phyloP scores from a whole-genome alignment of 2,888 invertebrate species.

The Tromatobia lineatoria region DNA sequence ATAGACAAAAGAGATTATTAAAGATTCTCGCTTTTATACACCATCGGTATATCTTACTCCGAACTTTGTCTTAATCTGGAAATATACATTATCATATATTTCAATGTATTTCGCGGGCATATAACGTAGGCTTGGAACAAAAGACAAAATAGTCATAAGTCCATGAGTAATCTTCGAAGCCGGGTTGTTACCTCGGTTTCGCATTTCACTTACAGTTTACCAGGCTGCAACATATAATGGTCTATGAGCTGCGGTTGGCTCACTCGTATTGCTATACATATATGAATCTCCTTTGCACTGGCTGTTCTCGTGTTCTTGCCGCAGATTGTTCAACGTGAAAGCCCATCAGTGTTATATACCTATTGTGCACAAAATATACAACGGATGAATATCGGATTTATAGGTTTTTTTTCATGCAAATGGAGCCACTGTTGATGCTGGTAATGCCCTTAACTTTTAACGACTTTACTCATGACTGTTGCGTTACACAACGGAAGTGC shows the following conservation, averaged over 20 bases:
- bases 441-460: not conserved
- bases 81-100: conserved; percentile 7
- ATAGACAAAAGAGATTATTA: too few relatives aligned
- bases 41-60: conserved; percentile 3
- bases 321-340: not conserved
- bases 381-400: not conserved
- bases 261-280: conserved; percentile 13
- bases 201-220: conserved; percentile 59
- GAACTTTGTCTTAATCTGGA: not conserved
- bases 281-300: conserved; percentile 3
- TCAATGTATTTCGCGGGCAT: conserved; percentile 28
- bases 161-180: conserved; percentile 60
- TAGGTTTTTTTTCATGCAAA: not conserved
- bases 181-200: conserved; percentile 57
- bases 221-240: conserved; percentile 34
- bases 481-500: too few relatives aligned
- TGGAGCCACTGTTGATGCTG: not conserved
- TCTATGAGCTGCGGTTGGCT: conserved; percentile 19
- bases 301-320: not conserved
- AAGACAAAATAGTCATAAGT: conserved; percentile 56
- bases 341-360: not conserved
- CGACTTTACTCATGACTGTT: not conserved
- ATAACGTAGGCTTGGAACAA: conserved; percentile 22
- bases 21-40: not conserved
- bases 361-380: not conserved